These are phyloP conservation scores for Nebria brevicollis DNA, from an alignment of 2,888 invertebrate species.

Conservation along the genomic window DNA sequence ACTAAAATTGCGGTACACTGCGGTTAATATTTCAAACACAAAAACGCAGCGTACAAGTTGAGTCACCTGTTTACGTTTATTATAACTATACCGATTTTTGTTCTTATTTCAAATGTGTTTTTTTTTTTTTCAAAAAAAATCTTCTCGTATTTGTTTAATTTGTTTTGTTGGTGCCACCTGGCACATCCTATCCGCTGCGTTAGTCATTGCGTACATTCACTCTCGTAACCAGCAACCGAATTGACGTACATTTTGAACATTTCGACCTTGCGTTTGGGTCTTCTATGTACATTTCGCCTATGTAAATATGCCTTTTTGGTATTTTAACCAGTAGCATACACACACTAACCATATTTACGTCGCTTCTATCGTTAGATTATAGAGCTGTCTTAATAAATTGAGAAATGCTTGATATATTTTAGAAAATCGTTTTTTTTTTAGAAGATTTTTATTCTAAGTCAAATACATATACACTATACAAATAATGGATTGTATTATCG, in stretches of 20 bases:
- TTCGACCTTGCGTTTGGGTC: constrained; percentile 10
- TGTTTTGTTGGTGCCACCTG: neutral
- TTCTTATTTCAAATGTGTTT: neutral
- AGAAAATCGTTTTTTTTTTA: no score
- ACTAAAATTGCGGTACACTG: constrained; percentile 39
- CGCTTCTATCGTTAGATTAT: neutral
- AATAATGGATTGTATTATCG: no score
- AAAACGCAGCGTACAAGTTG: constrained; percentile 3
- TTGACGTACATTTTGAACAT: neutral
- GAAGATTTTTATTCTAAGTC: no score
- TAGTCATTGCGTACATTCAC: neutral
- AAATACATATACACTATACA: no score
- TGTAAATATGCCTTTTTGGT: constrained; percentile 13
- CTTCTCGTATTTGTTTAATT: no score
- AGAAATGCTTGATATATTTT: no score
- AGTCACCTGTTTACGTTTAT: constrained; percentile 10
- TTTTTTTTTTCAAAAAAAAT: neutral
- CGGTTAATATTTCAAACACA: neutral
- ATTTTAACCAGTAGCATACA: constrained; percentile 13
- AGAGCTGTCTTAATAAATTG: no score
- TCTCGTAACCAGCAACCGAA: no score
- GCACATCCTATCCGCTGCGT: constrained; percentile 4
- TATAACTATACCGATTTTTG: neutral
- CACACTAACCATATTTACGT: neutral
- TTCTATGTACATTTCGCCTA: constrained; percentile 15